Conservation (phyloP, 2,113 vertebrate genomes). For the Mirza zaza region DNA sequence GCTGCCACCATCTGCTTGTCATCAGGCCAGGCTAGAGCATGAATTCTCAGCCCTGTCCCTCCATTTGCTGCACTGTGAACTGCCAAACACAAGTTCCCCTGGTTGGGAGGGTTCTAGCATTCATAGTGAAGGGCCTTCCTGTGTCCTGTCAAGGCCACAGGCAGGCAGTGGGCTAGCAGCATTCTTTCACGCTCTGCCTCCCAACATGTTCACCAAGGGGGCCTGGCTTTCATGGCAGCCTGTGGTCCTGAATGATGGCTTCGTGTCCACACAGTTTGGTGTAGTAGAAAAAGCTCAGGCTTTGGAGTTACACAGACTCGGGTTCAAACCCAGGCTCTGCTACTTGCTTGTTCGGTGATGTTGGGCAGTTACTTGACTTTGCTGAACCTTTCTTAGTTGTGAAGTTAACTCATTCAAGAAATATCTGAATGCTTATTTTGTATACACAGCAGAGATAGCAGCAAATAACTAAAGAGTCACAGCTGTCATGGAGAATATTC, state of each 20-base stretch:
- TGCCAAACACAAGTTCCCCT: not conserved
- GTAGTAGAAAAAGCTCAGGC: not conserved
- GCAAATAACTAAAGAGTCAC: not conserved
- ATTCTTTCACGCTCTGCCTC: not conserved
- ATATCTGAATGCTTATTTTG: not conserved
- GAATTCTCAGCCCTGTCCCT: not conserved
- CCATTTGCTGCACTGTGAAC: not conserved
- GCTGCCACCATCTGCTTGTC: not conserved
- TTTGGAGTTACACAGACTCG: not conserved
- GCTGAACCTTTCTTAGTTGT: not conserved
- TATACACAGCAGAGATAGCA: not conserved
- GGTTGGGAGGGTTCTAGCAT: not conserved
- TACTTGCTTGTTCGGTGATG: not conserved
- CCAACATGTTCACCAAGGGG: not conserved
- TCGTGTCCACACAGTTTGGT: not conserved
- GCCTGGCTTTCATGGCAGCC: not conserved
- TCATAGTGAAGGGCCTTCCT: not conserved
- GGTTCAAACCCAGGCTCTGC: not conserved
- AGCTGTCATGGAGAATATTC: not conserved
- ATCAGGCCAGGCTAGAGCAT: not conserved
- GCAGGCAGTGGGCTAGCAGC: not conserved
- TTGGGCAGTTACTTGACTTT: not conserved
- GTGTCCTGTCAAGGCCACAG: not conserved
- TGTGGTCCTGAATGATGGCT: not conserved
- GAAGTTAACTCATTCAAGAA: constrained; percentile 12